Conservation (phyloP, 1,140 invertebrate species). For the Magallana angulata region DNA sequence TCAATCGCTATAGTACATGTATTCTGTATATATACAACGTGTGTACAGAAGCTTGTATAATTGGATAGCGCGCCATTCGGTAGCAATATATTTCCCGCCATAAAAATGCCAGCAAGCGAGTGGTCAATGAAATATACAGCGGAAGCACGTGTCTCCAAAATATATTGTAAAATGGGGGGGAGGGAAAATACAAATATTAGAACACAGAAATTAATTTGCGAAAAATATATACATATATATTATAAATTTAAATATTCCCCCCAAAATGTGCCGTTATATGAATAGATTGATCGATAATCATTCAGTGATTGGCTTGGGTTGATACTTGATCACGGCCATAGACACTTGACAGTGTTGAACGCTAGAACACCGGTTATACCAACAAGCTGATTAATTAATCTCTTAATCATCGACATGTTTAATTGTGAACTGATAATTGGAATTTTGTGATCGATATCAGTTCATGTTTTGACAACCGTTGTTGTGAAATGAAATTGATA, state of each 20-base stretch:
- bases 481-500: not conserved
- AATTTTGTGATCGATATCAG: not conserved
- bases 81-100: not conserved
- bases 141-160: not conserved
- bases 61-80: not conserved
- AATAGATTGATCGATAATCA: not conserved
- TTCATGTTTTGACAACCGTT: not conserved
- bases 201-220: too few relatives aligned
- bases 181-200: too few relatives aligned
- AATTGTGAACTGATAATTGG: constrained; percentile 16
- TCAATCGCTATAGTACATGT: too few relatives aligned
- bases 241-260: too few relatives aligned
- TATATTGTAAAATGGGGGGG: not conserved
- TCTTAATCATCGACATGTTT: not conserved
- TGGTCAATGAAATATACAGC: not conserved
- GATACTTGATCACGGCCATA: not conserved
- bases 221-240: too few relatives aligned
- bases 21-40: too few relatives aligned
- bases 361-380: not conserved
- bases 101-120: constrained; percentile 21
- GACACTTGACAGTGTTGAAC: not conserved
- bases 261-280: too few relatives aligned
- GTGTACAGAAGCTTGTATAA: not conserved
- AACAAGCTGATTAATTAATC: not conserved
- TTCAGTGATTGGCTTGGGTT: not conserved